Evolutionary conservation across 1,140 invertebrate genomes (phyloP).

Genomic region (Diachasmimorpha longicaudata): DNA sequence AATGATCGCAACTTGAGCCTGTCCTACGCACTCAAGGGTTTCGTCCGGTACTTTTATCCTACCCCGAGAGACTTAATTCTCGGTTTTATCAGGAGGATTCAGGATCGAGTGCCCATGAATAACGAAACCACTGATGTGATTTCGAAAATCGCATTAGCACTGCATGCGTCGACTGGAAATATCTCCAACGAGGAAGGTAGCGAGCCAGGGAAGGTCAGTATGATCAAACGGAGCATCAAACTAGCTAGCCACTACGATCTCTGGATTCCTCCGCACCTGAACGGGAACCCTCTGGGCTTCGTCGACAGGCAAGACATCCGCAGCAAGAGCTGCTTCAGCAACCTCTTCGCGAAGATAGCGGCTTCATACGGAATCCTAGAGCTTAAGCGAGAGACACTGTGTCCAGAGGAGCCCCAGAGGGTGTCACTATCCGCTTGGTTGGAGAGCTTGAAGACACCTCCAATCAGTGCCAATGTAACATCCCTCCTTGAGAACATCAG

Average conservation of each 20-base stretch:
- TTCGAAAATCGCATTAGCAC: neutral
- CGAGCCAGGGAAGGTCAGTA: neutral
- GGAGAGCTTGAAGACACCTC: neutral
- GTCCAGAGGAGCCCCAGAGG: neutral
- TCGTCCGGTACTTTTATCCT: conserved; percentile 30
- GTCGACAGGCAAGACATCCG: neutral
- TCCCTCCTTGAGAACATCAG: neutral
- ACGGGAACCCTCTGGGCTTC: neutral
- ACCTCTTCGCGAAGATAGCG: neutral
- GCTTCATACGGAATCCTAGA: neutral
- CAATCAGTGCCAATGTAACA: neutral
- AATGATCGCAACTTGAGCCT: conserved; percentile 12
- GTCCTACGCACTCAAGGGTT: conserved; percentile 29
- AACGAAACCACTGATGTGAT: neutral
- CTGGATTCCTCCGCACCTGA: neutral
- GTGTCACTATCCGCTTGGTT: conserved; percentile 15
- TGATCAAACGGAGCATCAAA: neutral
- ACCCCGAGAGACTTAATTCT: conserved; percentile 20
- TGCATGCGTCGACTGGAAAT: neutral
- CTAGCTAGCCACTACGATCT: neutral
- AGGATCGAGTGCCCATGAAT: conserved; percentile 26
- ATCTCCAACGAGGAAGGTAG: neutral
- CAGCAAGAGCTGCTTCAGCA: neutral
- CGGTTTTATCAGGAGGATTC: conserved; percentile 14
- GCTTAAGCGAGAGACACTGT: neutral